Conservation (phyloP, 2,888 invertebrate species). For the Mythimna albipuncta region DNA sequence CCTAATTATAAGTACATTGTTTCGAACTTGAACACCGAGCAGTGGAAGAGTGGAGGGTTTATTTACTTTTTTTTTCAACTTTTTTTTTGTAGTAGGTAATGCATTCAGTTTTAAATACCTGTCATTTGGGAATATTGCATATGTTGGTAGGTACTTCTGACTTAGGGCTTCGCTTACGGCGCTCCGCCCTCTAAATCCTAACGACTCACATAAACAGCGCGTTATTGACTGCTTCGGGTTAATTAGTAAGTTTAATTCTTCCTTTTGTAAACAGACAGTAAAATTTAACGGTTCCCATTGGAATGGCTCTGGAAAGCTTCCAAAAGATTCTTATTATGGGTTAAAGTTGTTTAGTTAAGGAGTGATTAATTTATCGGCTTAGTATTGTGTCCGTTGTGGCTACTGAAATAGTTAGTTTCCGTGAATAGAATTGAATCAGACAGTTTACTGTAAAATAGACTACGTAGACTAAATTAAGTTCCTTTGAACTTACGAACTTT, state of each 20-base stretch:
- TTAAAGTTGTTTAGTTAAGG: conserved; percentile 54
- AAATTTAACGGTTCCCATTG: conserved; percentile 56
- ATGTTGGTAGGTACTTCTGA: conserved; percentile 2
- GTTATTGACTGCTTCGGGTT: conserved; percentile 48
- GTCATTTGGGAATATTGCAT: neutral
- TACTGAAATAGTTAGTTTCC: conserved; percentile 49
- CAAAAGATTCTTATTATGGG: conserved; percentile 54
- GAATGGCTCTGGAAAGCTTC: conserved; percentile 57
- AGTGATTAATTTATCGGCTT: conserved; percentile 50
- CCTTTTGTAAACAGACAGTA: conserved; percentile 60
- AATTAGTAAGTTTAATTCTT: conserved; percentile 58
- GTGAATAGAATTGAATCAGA: conserved; percentile 41
- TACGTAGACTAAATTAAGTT: neutral
- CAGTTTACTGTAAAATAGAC: neutral
- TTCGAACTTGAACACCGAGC: conserved; percentile 32
- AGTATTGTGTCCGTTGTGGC: conserved; percentile 44
- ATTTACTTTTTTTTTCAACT: conserved; percentile 39
- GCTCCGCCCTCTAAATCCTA: conserved; percentile 22
- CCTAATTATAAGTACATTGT: conserved; percentile 35
- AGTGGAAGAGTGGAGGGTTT: conserved; percentile 34
- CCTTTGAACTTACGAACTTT: neutral
- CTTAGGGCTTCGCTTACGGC: conserved; percentile 31
- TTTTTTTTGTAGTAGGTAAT: conserved; percentile 7
- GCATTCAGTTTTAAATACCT: neutral
- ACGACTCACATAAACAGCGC: conserved; percentile 45